A percentile compares a stretch with the other conserved stretches of the same genome.
These are phyloP conservation scores for Tauraco hartlaubi DNA, from an alignment of 2,797 vertebrate species.

Conservation along the genomic window DNA sequence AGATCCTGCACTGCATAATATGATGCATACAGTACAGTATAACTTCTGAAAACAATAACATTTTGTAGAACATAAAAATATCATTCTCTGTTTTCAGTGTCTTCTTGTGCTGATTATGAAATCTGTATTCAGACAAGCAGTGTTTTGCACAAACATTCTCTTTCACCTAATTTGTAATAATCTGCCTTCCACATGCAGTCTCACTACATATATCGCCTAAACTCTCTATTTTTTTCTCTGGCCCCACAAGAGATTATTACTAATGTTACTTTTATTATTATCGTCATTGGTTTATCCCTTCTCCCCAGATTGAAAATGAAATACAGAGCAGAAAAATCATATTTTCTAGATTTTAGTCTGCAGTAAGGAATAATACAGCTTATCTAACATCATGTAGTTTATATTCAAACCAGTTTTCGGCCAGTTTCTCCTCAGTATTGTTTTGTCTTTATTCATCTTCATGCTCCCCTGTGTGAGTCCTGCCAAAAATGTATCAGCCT, in stretches of 20 bases:
- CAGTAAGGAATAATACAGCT: neutral
- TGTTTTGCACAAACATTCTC: slow-evolving; percentile 35
- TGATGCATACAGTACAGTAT: neutral
- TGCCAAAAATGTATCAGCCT: neutral
- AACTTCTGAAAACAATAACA: neutral
- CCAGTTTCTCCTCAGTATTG: neutral
- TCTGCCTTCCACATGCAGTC: slow-evolving; percentile 44
- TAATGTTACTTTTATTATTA: slow-evolving; percentile 30
- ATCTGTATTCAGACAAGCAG: slow-evolving; percentile 49
- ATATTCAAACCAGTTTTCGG: neutral
- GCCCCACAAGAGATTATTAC: neutral
- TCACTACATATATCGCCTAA: slow-evolving; percentile 19
- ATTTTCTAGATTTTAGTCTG: neutral
- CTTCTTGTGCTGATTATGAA: slow-evolving; percentile 13
- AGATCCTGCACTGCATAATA: neutral
- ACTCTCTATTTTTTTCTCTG: slow-evolving; percentile 5
- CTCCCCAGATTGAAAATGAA: neutral
- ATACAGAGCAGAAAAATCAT: neutral
- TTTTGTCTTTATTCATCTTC: neutral
- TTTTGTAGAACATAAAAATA: neutral
- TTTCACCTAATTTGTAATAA: slow-evolving; percentile 57
- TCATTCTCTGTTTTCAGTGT: neutral
- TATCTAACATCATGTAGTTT: neutral
- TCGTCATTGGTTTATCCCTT: slow-evolving; percentile 6
- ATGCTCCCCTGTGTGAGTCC: neutral